Evolutionary conservation across 2,888 invertebrate genomes (phyloP).

Genomic region (Seira sanloemensis): DNA sequence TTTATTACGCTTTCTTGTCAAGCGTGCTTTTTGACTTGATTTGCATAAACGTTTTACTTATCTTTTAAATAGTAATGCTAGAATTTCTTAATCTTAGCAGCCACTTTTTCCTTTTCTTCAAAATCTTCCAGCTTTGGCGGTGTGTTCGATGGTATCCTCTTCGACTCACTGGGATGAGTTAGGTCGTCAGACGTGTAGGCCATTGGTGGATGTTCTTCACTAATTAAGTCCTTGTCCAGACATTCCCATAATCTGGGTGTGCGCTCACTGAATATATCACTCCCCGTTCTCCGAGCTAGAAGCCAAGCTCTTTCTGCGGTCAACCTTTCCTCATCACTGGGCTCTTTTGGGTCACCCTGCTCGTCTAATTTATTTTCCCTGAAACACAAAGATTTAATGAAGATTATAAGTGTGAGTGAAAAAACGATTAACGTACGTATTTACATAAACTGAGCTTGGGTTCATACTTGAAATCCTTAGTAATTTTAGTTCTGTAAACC

Average conservation of each 20-base stretch:
- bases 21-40: too few relatives aligned
- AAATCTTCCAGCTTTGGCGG: background rate
- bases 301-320: slow-evolving; percentile 84
- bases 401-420: background rate
- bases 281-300: slow-evolving; percentile 85
- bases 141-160: slow-evolving; percentile 7
- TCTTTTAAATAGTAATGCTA: too few relatives aligned
- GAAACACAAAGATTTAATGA: slow-evolving; percentile 28
- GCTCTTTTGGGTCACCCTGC: slow-evolving; percentile 83
- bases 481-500: slow-evolving; percentile 87
- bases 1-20: too few relatives aligned
- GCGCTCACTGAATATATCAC: slow-evolving; percentile 82
- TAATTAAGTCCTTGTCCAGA: slow-evolving; percentile 51
- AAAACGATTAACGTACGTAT: slow-evolving; percentile 23
- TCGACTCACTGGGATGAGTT: slow-evolving; percentile 29
- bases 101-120: background rate
- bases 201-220: background rate
- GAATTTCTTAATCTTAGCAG: too few relatives aligned
- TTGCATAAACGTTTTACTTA: too few relatives aligned
- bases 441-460: too few relatives aligned
- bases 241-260: slow-evolving; percentile 69
- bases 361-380: slow-evolving; percentile 83
- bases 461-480: slow-evolving; percentile 80
- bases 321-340: slow-evolving; percentile 84
- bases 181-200: slow-evolving; percentile 28